phyloP scores from a whole-genome alignment of 2,888 invertebrate species.

The Alsophila aescularia region DNA sequence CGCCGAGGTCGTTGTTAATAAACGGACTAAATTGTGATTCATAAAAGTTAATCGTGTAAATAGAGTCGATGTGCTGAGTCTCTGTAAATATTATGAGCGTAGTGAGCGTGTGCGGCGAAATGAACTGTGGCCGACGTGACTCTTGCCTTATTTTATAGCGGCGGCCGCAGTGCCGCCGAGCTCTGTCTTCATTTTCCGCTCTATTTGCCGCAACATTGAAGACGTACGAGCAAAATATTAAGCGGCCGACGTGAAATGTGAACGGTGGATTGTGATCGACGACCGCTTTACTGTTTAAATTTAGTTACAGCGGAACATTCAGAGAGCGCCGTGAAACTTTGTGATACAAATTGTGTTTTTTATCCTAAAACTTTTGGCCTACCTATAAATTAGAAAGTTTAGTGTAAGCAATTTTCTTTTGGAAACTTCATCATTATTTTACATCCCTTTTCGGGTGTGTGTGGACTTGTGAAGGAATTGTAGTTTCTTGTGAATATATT shows the following conservation, averaged over 20 bases:
- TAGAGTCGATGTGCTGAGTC: conserved; percentile 31
- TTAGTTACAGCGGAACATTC: conserved; percentile 16
- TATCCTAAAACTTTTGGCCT: conserved; percentile 27
- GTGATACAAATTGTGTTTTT: conserved; percentile 28
- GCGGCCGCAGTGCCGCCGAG: conserved; percentile 43
- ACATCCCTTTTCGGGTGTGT: conserved; percentile 8
- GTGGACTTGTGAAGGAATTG: conserved; percentile 50
- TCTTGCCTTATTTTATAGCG: conserved; percentile 45
- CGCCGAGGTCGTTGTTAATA: conserved; percentile 74
- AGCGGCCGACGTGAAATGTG: conserved; percentile 36
- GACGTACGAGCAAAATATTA: conserved; percentile 46
- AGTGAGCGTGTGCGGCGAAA: conserved; percentile 44
- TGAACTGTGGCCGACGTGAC: conserved; percentile 47
- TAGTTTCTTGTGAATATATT: conserved; percentile 65
- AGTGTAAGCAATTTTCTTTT: conserved; percentile 20
- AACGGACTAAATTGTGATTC: conserved; percentile 77
- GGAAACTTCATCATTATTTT: conserved; percentile 14
- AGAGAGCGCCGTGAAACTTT: conserved; percentile 13
- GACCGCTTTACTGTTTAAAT: conserved; percentile 30
- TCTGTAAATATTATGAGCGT: conserved; percentile 41
- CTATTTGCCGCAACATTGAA: conserved; percentile 49
- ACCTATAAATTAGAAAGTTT: conserved; percentile 24
- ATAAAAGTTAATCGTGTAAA: conserved; percentile 36
- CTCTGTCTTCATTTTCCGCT: conserved; percentile 50
- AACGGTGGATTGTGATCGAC: conserved; percentile 38